These are phyloP conservation scores for Drosophila trapezifrons DNA, from an alignment of 1,140 invertebrate species.

Conservation along the genomic window DNA sequence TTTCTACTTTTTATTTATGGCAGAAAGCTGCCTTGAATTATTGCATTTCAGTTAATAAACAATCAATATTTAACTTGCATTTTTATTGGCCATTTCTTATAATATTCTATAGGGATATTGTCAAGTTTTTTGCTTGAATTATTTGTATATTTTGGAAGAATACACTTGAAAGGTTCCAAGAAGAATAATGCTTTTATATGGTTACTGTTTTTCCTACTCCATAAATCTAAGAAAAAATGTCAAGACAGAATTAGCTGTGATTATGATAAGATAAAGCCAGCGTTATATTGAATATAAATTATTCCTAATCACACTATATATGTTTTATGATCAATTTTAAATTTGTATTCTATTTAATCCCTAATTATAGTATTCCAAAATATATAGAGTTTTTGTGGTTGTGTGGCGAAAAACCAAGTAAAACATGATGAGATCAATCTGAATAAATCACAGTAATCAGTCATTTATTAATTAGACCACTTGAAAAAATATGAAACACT, in stretches of 20 bases:
- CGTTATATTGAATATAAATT: not conserved
- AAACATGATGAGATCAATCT: not conserved
- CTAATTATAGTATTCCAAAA: not conserved
- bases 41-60: not conserved
- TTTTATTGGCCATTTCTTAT: not conserved
- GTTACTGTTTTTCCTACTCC: too few species aligned
- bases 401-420: too few species aligned
- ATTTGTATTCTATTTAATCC: not conserved
- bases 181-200: not conserved
- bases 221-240: not conserved
- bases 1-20: not conserved
- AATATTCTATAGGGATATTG: not conserved
- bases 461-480: conserved; percentile 10
- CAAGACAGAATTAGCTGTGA: not conserved
- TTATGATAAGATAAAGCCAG: conserved; percentile 1
- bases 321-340: not conserved
- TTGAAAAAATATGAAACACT: conserved; percentile 1
- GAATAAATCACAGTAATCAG: conserved; percentile 4
- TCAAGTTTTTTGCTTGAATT: conserved; percentile 5
- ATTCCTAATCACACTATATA: not conserved
- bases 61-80: not conserved
- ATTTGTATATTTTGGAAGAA: not conserved
- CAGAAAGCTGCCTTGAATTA: not conserved
- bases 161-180: not conserved
- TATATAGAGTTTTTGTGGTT: not conserved